Evolutionary conservation across 2,888 invertebrate species (phyloP), one percentile per base, ranked within the genome.

Genomic region (Drosophila silvestris): DNA sequence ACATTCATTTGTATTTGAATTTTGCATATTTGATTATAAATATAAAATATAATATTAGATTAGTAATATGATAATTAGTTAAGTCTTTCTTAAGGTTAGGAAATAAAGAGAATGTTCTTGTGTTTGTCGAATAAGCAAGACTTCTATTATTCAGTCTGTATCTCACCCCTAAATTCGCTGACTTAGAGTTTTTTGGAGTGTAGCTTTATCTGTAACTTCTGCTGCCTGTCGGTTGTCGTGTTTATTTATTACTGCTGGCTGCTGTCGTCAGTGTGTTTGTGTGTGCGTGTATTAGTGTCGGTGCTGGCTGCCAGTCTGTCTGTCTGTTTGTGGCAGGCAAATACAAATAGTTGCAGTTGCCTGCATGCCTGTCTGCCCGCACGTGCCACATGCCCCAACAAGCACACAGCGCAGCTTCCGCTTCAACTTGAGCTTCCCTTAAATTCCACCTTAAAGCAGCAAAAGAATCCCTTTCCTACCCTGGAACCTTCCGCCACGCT

Each of bases 241-340:
- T 88, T 85, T 90, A 90, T 90, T 85, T 90, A 90, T 87, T 88
- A 90, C 88, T 74, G 70, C 85, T 53, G 79, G 83, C 74, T 81
- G 82, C 74, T 79, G 78, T 66, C 26, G 44, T 72, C 62, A 9
- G 57, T 44, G 39, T 44, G 51, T 37, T 58, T 44, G 50, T 56
- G 57, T 66, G 56, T 79, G 30, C 3, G n/a, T 12, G 52, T 52
- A 35, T 54, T 62, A 66, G 69, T 62, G 64, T 41, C 32, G 57
- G 33, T 67, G 73, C 47, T 63, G 74, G 44, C 58, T 65, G 72
- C 64, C 70, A 61, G 35, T 50, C 57, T 33, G 26, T 47, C 41
- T 74, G 69, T 72, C 74, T 89, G 80, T 85, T 84, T 89, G 88
- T 75, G 85, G 78, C 85, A 60, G 64, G 78, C 74, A 86, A 88